Conservation (phyloP, 2,113 vertebrate genomes). For the Ceratotherium simum region DNA sequence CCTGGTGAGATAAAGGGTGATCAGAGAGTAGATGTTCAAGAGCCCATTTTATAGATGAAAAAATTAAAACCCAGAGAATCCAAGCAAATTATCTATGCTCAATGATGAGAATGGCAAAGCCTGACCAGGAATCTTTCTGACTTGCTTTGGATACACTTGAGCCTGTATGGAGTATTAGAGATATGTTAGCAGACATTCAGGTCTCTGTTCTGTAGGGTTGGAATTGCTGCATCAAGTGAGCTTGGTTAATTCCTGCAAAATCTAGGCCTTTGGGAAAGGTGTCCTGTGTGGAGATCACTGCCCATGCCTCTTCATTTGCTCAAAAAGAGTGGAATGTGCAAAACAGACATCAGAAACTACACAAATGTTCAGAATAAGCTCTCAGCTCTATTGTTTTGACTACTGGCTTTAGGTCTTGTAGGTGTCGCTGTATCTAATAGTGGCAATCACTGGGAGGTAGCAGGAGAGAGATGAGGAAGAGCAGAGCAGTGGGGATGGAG, state of each 20-base stretch:
- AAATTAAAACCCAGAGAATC: neutral
- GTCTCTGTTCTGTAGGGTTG: neutral
- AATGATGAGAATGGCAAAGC: neutral
- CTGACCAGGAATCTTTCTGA: neutral
- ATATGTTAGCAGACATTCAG: neutral
- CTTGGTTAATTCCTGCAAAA: neutral
- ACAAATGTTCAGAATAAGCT: neutral
- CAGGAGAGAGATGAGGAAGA: neutral
- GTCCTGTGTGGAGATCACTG: neutral
- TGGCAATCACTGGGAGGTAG: neutral
- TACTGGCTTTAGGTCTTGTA: neutral
- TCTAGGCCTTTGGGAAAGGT: neutral
- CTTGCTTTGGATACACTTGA: neutral
- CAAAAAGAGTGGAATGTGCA: neutral
- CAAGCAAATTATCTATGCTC: neutral
- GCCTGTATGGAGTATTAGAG: accelerated
- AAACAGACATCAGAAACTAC: neutral
- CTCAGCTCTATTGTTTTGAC: neutral
- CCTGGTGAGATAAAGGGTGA: neutral
- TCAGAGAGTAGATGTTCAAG: neutral
- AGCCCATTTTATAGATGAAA: neutral
- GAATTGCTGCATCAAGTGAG: neutral
- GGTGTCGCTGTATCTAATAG: neutral
- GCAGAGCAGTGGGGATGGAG: too few species aligned
- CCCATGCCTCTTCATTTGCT: neutral